These are phyloP conservation scores for Drosophila ananassae DNA, from an alignment of 1,140 invertebrate genomes.

Conservation along the genomic window DNA sequence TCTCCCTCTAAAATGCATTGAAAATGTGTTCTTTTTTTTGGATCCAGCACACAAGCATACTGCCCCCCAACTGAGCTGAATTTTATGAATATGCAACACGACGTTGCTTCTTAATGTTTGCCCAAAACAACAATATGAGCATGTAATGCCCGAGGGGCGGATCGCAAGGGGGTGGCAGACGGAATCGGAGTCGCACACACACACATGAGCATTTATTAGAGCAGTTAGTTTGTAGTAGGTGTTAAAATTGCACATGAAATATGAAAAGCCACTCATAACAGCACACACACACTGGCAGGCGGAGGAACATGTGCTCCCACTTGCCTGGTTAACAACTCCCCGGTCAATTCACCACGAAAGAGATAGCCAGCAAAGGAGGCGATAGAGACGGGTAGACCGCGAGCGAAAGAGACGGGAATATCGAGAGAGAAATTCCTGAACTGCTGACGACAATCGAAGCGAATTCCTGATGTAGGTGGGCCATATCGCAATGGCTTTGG, in stretches of 20 bases:
- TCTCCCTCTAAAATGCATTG: not conserved
- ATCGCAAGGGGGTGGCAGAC: conserved; percentile 6
- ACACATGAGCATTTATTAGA: conserved; percentile 51
- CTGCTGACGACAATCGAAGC: conserved; percentile 59
- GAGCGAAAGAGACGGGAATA: not conserved
- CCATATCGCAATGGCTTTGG: conserved; percentile 43
- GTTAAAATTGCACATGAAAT: conserved; percentile 80
- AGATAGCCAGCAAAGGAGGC: not conserved
- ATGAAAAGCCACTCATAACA: conserved; percentile 71
- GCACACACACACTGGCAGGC: conserved; percentile 6
- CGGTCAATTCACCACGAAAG: conserved; percentile 46
- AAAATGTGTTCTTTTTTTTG: conserved; percentile 20
- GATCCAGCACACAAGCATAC: conserved; percentile 8
- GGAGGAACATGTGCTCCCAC: conserved; percentile 30
- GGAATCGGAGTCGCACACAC: conserved; percentile 5
- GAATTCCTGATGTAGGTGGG: conserved; percentile 55
- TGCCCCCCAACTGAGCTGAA: conserved; percentile 22
- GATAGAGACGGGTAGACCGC: not conserved
- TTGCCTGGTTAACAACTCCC: conserved; percentile 56
- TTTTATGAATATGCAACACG: conserved; percentile 75
- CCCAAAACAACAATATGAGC: conserved; percentile 48
- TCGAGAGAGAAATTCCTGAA: conserved; percentile 45
- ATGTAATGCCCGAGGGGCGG: conserved; percentile 32
- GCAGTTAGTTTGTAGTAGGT: conserved; percentile 73
- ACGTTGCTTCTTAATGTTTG: conserved; percentile 65